Evolutionary conservation across 2,888 invertebrate species (phyloP).

Genomic region (Oscheius onirici): DNA sequence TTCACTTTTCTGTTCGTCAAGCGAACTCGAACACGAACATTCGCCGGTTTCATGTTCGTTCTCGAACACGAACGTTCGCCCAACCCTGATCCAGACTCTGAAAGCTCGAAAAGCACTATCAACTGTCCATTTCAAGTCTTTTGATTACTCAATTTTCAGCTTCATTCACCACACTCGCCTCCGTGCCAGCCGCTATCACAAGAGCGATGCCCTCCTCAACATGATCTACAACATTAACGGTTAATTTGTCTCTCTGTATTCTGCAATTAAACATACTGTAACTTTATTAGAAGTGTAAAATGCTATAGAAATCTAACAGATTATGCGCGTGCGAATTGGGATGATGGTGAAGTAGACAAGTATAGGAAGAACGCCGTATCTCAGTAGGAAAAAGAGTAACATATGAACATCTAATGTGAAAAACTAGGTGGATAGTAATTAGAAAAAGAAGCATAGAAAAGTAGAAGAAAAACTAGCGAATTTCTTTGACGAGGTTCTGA

Average conservation of each 20-base stretch:
- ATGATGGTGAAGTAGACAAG: slow-evolving; percentile 3
- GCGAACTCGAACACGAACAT: too few relatives aligned
- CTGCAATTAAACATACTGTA: not conserved
- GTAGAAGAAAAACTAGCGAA: not conserved
- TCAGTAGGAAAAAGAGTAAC: not conserved
- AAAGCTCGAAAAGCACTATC: too few relatives aligned
- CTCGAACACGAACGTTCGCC: too few relatives aligned
- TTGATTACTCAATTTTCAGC: slow-evolving; percentile 35
- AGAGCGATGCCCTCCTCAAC: slow-evolving; percentile 43
- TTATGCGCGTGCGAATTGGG: not conserved
- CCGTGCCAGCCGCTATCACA: slow-evolving; percentile 45
- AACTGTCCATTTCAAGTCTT: too few relatives aligned
- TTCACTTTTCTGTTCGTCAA: too few relatives aligned
- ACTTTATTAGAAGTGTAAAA: not conserved
- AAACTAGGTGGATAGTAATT: not conserved
- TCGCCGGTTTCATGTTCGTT: too few relatives aligned
- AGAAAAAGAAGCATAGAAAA: not conserved
- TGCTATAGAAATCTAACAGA: not conserved
- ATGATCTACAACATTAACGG: slow-evolving; percentile 43
- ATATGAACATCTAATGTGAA: not conserved
- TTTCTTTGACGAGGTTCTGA: slow-evolving; percentile 74
- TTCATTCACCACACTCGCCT: slow-evolving; percentile 43
- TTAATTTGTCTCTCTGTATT: not conserved
- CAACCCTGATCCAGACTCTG: too few relatives aligned
- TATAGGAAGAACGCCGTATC: slow-evolving; percentile 8